These are phyloP conservation scores for Protodeltote pygarga DNA, from an alignment of 2,888 invertebrate genomes.

Conservation along the genomic window DNA sequence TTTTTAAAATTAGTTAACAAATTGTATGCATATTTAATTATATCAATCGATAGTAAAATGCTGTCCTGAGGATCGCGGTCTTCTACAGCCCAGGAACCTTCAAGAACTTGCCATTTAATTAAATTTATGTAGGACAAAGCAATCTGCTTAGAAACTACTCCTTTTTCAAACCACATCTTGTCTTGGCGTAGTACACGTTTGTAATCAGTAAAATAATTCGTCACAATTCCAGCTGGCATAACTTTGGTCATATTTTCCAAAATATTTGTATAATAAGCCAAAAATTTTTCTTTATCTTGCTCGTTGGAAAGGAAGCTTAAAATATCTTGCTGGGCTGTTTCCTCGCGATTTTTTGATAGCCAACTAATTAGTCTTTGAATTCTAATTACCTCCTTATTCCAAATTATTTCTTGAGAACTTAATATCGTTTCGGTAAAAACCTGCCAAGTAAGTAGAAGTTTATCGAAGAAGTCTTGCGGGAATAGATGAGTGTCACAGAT, in stretches of 20 bases:
- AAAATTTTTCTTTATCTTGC: constrained; percentile 12
- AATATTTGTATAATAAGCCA: constrained; percentile 1
- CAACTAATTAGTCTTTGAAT: constrained; percentile 7
- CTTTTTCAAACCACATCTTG: constrained; percentile 40
- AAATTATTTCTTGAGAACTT: too few relatives aligned
- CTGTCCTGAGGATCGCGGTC: constrained; percentile 1
- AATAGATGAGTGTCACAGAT: constrained; percentile 50
- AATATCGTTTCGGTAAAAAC: background rate
- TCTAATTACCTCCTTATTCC: background rate
- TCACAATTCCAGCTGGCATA: background rate
- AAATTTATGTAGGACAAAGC: constrained; percentile 29
- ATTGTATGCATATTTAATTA: constrained; percentile 59
- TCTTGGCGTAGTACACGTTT: constrained; percentile 3
- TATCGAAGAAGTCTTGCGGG: constrained; percentile 39
- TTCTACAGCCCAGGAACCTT: constrained; percentile 12
- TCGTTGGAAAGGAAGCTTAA: background rate
- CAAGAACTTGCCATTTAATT: constrained; percentile 18
- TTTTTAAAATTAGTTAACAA: constrained; percentile 51
- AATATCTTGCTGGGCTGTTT: constrained; percentile 2
- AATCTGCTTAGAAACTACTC: constrained; percentile 29
- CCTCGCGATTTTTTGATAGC: constrained; percentile 13
- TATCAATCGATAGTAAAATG: constrained; percentile 50
- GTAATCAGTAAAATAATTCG: constrained; percentile 14
- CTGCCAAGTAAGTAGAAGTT: constrained; percentile 33
- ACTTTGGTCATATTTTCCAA: constrained; percentile 11